Evolutionary conservation across 2,797 vertebrate genomes (phyloP).

Genomic region (Odontamblyopus rebecca): DNA sequence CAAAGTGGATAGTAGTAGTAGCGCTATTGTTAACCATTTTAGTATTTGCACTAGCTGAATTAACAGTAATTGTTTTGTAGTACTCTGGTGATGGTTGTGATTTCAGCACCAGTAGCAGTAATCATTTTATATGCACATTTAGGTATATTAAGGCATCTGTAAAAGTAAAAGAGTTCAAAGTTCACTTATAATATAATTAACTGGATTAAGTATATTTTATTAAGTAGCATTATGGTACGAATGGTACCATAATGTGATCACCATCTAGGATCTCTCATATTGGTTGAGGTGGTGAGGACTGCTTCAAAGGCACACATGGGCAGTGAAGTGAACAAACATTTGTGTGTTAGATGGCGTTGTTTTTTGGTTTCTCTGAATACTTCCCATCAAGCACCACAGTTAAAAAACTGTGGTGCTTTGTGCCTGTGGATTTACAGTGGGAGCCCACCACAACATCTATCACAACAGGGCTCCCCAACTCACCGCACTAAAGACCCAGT

Average conservation of each 20-base stretch:
- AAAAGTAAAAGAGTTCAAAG: too few relatives aligned
- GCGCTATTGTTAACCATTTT: too few relatives aligned
- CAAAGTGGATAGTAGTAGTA: not conserved
- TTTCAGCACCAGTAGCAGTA: too few relatives aligned
- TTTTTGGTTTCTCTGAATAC: not conserved
- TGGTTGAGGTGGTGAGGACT: not conserved
- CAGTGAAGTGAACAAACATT: conserved; percentile 20
- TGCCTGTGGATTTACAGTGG: conserved; percentile 51
- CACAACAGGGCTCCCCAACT: conserved; percentile 18
- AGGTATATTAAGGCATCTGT: too few relatives aligned
- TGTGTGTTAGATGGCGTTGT: conserved; percentile 28
- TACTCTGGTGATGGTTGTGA: too few relatives aligned
- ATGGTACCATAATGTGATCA: not conserved
- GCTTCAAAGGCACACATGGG: conserved; percentile 20
- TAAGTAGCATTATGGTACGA: not conserved
- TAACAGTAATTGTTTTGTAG: not conserved
- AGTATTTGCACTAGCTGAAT: not conserved
- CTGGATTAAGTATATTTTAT: not conserved
- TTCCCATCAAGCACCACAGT: conserved; percentile 19
- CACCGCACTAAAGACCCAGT: conserved; percentile 35
- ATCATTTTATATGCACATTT: too few relatives aligned
- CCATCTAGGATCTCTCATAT: not conserved
- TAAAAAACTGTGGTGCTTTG: conserved; percentile 51
- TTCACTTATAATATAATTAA: too few relatives aligned
- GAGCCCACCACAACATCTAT: conserved; percentile 33